A percentile compares a stretch with the other conserved stretches of the same genome.
These are phyloP conservation scores for Protonibea diacanthus DNA, from an alignment of 2,797 vertebrate species.

Conservation along the genomic window DNA sequence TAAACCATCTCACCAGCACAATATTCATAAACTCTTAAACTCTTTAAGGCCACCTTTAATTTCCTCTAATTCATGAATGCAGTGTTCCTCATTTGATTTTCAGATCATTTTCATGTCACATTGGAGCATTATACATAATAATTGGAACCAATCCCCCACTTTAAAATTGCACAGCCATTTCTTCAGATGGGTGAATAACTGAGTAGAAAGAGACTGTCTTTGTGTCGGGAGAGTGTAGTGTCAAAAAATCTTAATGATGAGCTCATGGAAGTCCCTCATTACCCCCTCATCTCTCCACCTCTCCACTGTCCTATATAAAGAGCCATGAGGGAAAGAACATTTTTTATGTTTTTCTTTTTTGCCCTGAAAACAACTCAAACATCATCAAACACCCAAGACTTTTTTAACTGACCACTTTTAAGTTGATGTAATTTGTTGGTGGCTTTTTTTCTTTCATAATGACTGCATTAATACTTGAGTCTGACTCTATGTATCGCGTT, in stretches of 20 bases:
- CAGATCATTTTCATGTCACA: not conserved
- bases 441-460: slow-evolving; percentile 38
- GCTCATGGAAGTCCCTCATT: not conserved
- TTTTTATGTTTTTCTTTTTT: not conserved
- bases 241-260: not conserved
- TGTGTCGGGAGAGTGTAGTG: not conserved
- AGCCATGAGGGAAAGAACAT: too few relatives aligned
- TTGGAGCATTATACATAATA: not conserved
- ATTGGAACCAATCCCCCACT: not conserved
- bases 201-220: not conserved
- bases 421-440: slow-evolving; percentile 27
- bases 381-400: not conserved
- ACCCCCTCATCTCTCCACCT: not conserved
- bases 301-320: too few relatives aligned
- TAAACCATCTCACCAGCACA: not conserved
- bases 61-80: not conserved
- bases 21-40: not conserved
- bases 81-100: not conserved
- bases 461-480: slow-evolving; percentile 36
- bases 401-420: slow-evolving; percentile 4
- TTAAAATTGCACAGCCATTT: not conserved
- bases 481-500: slow-evolving; percentile 20
- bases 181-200: not conserved
- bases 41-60: not conserved
- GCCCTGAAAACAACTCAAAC: not conserved